phyloP scores from a whole-genome alignment of 37 sponge, comb jelly and placozoan species.

The Halichondria panicea region DNA sequence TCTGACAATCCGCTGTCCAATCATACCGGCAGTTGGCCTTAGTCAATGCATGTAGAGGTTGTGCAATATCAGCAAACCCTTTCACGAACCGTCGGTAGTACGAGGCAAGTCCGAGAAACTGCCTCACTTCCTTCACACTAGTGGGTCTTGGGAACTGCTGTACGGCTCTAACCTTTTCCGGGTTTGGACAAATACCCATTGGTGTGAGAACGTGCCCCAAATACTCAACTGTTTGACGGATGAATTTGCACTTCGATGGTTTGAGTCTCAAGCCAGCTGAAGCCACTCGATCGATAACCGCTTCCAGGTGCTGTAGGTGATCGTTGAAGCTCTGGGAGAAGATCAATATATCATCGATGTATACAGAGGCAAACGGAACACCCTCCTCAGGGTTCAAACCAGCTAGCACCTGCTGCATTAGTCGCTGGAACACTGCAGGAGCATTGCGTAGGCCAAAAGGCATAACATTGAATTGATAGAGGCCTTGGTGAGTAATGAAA shows the following conservation, averaged over 20 bases:
- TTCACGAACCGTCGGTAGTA: too few relatives aligned
- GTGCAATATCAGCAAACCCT: slow-evolving; percentile 28
- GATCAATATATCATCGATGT: slow-evolving; percentile 46
- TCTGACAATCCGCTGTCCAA: slow-evolving; percentile 11
- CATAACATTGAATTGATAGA: too few relatives aligned
- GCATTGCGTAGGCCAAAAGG: too few relatives aligned
- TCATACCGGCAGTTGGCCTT: not conserved
- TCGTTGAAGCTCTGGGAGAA: slow-evolving; percentile 33
- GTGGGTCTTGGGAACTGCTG: not conserved
- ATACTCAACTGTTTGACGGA: slow-evolving; percentile 22
- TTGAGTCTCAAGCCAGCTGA: slow-evolving; percentile 9
- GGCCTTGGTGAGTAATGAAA: slow-evolving; percentile 42
- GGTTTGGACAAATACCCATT: too few relatives aligned
- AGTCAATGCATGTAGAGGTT: slow-evolving; percentile 5
- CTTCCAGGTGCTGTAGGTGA: slow-evolving; percentile 13
- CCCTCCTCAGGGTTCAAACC: slow-evolving; percentile 46
- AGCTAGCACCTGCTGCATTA: slow-evolving; percentile 39
- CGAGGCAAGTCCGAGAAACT: slow-evolving; percentile 10
- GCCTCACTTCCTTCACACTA: not conserved
- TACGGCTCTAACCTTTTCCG: too few relatives aligned
- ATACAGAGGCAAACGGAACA: slow-evolving; percentile 32
- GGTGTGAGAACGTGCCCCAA: slow-evolving; percentile 13
- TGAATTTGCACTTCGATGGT: slow-evolving; percentile 36
- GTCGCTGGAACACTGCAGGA: slow-evolving; percentile 57
- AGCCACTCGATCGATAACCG: slow-evolving; percentile 9